phyloP scores from a whole-genome alignment of 1,140 invertebrate genomes.

The Armadillidium nasatum region DNA sequence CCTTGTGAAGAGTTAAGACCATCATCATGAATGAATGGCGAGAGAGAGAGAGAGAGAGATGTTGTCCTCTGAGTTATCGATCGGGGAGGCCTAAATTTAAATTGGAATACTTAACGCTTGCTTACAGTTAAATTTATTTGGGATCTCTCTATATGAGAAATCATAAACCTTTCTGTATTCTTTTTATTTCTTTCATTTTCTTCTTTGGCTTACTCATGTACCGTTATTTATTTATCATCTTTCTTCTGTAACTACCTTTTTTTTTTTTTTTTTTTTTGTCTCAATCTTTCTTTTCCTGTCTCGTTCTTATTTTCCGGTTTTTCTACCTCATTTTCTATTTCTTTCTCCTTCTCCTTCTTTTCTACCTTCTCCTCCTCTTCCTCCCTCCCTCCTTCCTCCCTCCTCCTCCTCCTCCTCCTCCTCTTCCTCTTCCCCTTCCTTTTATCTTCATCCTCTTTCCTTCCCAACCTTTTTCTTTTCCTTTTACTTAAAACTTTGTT shows the following conservation, averaged over 20 bases:
- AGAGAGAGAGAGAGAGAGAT: too few relatives aligned
- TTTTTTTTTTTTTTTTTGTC: neutral
- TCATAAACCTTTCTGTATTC: neutral
- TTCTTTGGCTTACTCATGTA: neutral
- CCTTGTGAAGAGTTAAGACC: too few relatives aligned
- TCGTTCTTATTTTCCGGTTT: neutral
- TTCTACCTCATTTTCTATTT: neutral
- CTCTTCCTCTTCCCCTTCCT: neutral
- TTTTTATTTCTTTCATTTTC: neutral
- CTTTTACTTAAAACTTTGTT: neutral
- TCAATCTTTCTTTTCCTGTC: neutral
- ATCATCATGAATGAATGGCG: too few relatives aligned
- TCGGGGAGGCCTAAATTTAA: too few relatives aligned
- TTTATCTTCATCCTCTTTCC: neutral
- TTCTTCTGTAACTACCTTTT: neutral
- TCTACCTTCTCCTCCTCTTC: neutral
- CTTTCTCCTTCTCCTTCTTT: neutral
- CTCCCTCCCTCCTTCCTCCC: neutral
- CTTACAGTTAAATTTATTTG: too few relatives aligned
- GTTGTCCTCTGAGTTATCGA: too few relatives aligned
- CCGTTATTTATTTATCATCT: too few relatives aligned
- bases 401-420: neutral
- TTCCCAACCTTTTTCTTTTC: neutral
- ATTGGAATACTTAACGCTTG: too few relatives aligned
- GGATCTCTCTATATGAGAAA: too few relatives aligned